Conservation (phyloP, 2,113 vertebrate species). For the Emydura subglobosa region DNA sequence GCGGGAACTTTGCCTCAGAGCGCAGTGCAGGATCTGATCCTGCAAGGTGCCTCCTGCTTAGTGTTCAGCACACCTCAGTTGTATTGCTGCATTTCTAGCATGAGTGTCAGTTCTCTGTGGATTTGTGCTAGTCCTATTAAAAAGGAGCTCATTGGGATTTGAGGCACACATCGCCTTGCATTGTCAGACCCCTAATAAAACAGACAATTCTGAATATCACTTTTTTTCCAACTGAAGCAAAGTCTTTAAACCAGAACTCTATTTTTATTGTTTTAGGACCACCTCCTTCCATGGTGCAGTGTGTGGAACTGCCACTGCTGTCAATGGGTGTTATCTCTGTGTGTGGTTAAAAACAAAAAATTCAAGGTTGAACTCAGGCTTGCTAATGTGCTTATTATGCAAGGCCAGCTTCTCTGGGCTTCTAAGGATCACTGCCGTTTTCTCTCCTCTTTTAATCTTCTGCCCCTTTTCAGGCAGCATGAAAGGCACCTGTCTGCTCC, state of each 20-base stretch:
- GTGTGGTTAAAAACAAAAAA: background rate
- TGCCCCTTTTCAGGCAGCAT: background rate
- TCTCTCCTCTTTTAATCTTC: background rate
- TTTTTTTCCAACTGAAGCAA: background rate
- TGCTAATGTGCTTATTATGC: background rate
- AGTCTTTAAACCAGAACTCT: background rate
- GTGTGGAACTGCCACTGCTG: background rate
- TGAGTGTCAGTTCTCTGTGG: background rate
- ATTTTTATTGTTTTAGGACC: background rate
- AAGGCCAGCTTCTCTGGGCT: background rate
- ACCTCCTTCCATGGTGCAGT: background rate
- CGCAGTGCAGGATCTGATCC: background rate
- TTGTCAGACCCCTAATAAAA: background rate
- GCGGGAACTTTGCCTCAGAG: background rate
- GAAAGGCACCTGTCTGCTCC: background rate
- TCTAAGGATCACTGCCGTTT: background rate
- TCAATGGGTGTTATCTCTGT: background rate
- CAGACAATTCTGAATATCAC: background rate
- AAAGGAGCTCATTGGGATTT: background rate
- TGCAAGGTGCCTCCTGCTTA: background rate
- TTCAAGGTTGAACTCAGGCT: background rate
- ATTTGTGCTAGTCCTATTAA: background rate
- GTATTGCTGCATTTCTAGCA: accelerated
- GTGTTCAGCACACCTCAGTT: background rate
- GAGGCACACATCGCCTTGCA: background rate